Percentiles rank a stretch among this genome's conserved stretches.
phyloP scores from a whole-genome alignment of 2,888 invertebrate genomes.

The Tupiocoris notatus region DNA sequence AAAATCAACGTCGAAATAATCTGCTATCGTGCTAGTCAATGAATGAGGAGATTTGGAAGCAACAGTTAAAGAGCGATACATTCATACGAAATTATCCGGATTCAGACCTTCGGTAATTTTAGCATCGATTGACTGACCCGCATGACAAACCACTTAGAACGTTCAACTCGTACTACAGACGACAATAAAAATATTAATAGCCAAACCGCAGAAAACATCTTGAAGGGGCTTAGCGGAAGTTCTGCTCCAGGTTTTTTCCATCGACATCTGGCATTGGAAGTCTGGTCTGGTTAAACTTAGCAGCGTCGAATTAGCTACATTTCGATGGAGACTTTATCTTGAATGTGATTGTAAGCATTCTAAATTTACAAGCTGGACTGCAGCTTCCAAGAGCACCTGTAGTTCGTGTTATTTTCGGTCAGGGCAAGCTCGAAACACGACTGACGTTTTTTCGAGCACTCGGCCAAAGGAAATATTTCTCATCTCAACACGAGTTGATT shows the following conservation, averaged over 20 bases:
- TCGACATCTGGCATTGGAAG: not conserved
- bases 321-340: not conserved
- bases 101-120: no score
- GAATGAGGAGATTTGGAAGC: no score
- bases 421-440: not conserved
- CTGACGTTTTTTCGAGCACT: not conserved
- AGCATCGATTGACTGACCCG: no score
- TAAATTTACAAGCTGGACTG: not conserved
- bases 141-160: no score
- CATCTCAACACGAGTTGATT: not conserved
- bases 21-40: no score
- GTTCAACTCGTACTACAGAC: no score
- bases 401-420: not conserved
- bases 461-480: not conserved
- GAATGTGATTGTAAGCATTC: not conserved
- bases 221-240: not conserved
- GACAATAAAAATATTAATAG: not conserved
- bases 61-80: no score
- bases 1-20: no score
- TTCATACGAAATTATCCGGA: no score
- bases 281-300: not conserved
- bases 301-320: not conserved
- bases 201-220: not conserved
- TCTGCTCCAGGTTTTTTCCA: not conserved
- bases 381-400: not conserved